phyloP scores from a whole-genome alignment of 2,888 invertebrate species.

The Platerodrilus igneus region DNA sequence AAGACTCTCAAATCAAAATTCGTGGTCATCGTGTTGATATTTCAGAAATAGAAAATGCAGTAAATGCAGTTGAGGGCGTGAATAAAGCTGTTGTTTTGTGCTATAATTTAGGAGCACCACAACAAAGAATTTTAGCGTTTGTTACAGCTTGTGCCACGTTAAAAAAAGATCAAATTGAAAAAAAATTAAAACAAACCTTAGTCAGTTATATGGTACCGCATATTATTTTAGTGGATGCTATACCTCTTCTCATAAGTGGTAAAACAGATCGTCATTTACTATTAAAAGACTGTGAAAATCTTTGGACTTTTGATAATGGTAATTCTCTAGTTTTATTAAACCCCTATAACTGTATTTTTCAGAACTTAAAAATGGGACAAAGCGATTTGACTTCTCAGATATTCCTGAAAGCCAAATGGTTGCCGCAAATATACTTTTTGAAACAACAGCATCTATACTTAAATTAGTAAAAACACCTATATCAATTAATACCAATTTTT shows the following conservation, averaged over 20 bases:
- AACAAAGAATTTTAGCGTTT: slow-evolving; percentile 69
- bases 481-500: slow-evolving; percentile 67
- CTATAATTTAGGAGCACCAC: slow-evolving; percentile 68
- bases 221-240: slow-evolving; percentile 64
- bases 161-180: slow-evolving; percentile 56
- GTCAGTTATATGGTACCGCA: slow-evolving; percentile 78
- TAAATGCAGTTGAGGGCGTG: slow-evolving; percentile 58
- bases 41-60: slow-evolving; percentile 73
- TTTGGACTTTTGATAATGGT: no score
- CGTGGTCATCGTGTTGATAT: slow-evolving; percentile 83
- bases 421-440: slow-evolving; percentile 66
- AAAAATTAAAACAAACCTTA: slow-evolving; percentile 57
- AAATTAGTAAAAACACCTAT: slow-evolving; percentile 61
- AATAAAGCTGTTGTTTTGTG: slow-evolving; percentile 60
- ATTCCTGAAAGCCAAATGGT: slow-evolving; percentile 56
- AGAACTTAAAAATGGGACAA: no score
- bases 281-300: slow-evolving; percentile 68
- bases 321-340: no score
- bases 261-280: slow-evolving; percentile 79
- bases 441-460: slow-evolving; percentile 68
- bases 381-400: slow-evolving; percentile 63
- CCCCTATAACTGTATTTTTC: no score
- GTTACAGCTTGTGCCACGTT: slow-evolving; percentile 47
- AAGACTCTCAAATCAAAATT: slow-evolving; percentile 77
- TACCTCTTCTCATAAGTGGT: slow-evolving; percentile 80